Evolutionary conservation across 1,140 invertebrate species (phyloP).

Genomic region (Centruroides vittatus): DNA sequence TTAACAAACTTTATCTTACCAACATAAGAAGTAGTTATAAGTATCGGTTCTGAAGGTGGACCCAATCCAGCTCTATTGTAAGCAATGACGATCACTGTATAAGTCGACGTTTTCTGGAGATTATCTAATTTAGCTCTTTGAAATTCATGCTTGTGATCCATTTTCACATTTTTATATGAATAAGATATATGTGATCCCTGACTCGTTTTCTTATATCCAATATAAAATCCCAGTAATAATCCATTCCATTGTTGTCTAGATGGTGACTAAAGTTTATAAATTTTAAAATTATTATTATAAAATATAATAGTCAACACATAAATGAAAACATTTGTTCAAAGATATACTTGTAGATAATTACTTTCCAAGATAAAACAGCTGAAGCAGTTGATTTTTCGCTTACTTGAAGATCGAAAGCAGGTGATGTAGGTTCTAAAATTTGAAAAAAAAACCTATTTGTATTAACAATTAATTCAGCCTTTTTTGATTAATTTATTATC

Average conservation of each 20-base stretch:
- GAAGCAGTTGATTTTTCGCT: constrained; percentile 79
- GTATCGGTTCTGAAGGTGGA: constrained; percentile 69
- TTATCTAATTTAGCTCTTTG: too few relatives aligned
- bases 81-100: constrained; percentile 82
- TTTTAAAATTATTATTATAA: too few relatives aligned
- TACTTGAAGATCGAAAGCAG: constrained; percentile 49
- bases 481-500: too few relatives aligned
- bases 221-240: constrained; percentile 63
- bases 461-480: too few relatives aligned
- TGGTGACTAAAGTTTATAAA: constrained; percentile 40
- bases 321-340: too few relatives aligned
- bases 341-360: constrained; percentile 9
- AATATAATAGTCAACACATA: neutral
- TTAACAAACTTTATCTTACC: constrained; percentile 3
- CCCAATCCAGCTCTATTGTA: constrained; percentile 87
- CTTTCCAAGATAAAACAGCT: constrained; percentile 78
- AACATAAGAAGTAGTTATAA: constrained; percentile 79
- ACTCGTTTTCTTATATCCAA: constrained; percentile 64
- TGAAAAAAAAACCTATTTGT: too few relatives aligned
- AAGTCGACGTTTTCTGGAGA: constrained; percentile 73
- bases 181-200: constrained; percentile 31
- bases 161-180: too few relatives aligned
- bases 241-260: constrained; percentile 78
- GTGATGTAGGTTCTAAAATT: constrained; percentile 25
- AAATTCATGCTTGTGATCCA: too few relatives aligned